Base-by-base conservation (phyloP, 2,113 vertebrate genomes). In the Columba livia region DNA sequence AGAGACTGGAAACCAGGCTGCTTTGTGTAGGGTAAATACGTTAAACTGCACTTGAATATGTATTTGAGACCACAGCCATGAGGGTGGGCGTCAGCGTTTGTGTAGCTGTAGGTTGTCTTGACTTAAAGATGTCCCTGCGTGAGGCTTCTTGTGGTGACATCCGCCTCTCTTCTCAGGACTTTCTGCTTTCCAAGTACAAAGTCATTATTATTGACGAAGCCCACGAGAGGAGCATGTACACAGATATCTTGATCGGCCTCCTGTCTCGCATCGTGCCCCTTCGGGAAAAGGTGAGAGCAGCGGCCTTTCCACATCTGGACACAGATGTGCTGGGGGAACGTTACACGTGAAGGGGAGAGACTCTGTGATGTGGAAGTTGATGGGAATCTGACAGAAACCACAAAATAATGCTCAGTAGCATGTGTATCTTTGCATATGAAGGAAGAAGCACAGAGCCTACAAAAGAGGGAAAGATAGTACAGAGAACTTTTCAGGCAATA, bases 151-250 rank as follows among this genome's bases (percentile, higher is more conserved):
- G 31, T 32, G 23, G 3, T 82, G 58, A 58, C 60, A 69, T 23
- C 2, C 0, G 3, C 67, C 89, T 80, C 66, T 44, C 8, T 54
- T 74, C 23, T 14, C 91, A 99, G 99, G 99, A 99, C 79, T 99
- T 99, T 84, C 97, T 99, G 96, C 98, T 99, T 26, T 98, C 97
- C 3, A 98, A 96, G 88, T 99, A 99, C 98, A 98, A 97, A 54
- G 99, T 98, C 42, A 71, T 99, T 42, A 98, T 99, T 78, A 98
- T 99, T 3, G 99, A 99, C 1, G 99, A 99, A 50, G 99, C 99
- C 51, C 99, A 99, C 0, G 99, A 99, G 93, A 97, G 99, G 89
- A 99, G 99, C 0, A 98, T 99, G 58, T 99, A 99, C 98, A 99
- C 99, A 0, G 99, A 99, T 93, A 99, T 99, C 96, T 93, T 99